Percentiles rank a stretch among this genome's conserved stretches.
Evolutionary conservation across 1,140 invertebrate genomes (phyloP).

Genomic region (Trichonephila inaurata): DNA sequence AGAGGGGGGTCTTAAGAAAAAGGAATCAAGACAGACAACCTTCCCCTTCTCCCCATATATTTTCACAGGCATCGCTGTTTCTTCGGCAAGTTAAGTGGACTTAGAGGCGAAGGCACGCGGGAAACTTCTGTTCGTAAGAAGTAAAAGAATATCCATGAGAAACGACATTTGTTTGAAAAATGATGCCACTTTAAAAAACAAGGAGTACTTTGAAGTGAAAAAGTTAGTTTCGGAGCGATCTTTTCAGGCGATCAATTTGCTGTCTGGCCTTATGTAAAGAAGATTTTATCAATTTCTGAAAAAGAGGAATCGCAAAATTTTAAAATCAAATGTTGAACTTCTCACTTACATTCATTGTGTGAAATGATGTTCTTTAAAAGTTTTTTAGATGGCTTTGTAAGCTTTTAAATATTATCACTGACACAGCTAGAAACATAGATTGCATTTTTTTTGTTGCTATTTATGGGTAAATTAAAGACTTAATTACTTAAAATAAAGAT

Average conservation of each 20-base stretch:
- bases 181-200: conserved; percentile 30
- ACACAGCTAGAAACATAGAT: no score
- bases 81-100: conserved; percentile 41
- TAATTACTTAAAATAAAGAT: no score
- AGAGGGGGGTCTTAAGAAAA: not conserved
- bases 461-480: no score
- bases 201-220: conserved; percentile 6
- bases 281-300: no score
- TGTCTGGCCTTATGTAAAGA: no score
- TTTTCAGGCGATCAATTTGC: not conserved
- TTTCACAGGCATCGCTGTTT: not conserved
- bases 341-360: no score
- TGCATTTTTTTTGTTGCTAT: no score
- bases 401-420: no score
- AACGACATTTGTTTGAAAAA: conserved; percentile 62
- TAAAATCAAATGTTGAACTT: no score
- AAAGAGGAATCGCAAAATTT: no score
- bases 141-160: conserved; percentile 54
- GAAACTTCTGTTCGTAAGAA: conserved; percentile 2
- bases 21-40: not conserved
- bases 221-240: not conserved
- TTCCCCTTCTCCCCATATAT: not conserved
- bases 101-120: not conserved
- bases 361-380: no score
- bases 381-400: no score